These are phyloP conservation scores for Drosophila santomea DNA, from an alignment of 1,140 invertebrate species.

Conservation along the genomic window DNA sequence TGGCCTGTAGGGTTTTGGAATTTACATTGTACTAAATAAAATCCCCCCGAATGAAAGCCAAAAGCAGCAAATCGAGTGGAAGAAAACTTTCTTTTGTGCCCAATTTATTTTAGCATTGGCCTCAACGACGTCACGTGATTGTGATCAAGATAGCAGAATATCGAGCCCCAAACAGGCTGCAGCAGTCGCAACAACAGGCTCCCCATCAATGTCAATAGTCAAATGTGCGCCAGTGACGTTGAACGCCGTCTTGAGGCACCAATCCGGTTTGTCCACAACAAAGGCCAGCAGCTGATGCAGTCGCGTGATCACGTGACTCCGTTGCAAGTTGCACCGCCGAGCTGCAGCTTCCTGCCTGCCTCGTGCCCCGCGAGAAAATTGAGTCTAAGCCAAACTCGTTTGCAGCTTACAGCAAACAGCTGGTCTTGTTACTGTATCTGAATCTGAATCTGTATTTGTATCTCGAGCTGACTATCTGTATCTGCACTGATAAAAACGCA, in stretches of 20 bases:
- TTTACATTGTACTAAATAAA: no score
- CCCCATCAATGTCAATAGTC: constrained; percentile 70
- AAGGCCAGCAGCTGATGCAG: constrained; percentile 50
- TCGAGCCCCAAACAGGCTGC: no score
- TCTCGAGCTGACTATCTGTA: neutral
- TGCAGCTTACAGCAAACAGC: constrained; percentile 35
- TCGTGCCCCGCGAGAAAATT: neutral
- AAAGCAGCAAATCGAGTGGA: constrained; percentile 1
- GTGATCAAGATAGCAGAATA: neutral
- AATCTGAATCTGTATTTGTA: constrained; percentile 7
- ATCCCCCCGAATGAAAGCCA: no score
- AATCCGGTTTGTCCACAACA: constrained; percentile 52
- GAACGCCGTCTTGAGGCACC: constrained; percentile 7
- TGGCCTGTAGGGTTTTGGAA: neutral
- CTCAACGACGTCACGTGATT: constrained; percentile 24
- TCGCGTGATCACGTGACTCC: constrained; percentile 67
- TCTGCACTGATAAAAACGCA: neutral
- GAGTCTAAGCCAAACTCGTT: constrained; percentile 48
- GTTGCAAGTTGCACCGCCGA: constrained; percentile 50
- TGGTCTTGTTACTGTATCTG: constrained; percentile 17
- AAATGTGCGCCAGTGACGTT: constrained; percentile 49
- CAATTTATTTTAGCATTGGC: constrained; percentile 34
- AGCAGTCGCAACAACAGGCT: neutral
- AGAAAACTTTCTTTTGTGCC: constrained; percentile 16
- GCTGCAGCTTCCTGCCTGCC: constrained; percentile 6